Evolutionary conservation across 2,888 invertebrate genomes (phyloP), one percentile per base, ranked within the genome.

Genomic region (Ochropacha duplaris): DNA sequence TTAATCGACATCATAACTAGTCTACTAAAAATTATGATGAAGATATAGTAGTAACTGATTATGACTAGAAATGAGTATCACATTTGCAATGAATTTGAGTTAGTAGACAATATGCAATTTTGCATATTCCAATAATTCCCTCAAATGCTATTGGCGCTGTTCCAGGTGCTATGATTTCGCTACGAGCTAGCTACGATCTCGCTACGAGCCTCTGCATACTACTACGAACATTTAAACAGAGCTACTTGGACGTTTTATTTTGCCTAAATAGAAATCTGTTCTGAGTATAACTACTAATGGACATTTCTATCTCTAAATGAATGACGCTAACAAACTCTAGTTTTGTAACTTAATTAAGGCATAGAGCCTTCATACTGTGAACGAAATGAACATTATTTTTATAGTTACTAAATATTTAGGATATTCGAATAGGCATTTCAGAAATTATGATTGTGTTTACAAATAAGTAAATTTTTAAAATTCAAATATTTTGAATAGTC

Each of bases 201-300:
- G 52, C 31, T 58, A 57, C 51, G 54, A 56, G 54, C 59, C 52
- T 55, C 54, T 52, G 49, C 54, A 55, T 31, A 58, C 49, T 55
- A 34, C 55, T 44, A 54, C 50, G 49, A 50, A 19, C 54, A 54
- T 50, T 65, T 55, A 57, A 59, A 56, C 57, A 58, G 49, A 64
- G 59, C 57, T 54, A 44, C n/a, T n/a, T n/a, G n/a, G n/a, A n/a
- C 56, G 59, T 60, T 70, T 69, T 72, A 74, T 76, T 72, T 67
- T 62, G 62, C 62, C 62, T 68, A 68, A 77, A 78, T 77, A 61
- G 69, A 61, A 65, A 61, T 64, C 65, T 65, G 58, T 65, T 55
- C 58, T 54, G 49, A 69, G 60, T 62, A 71, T 68, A 63, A 60
- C 60, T 51, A 57, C 55, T 57, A 66, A 59, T 64, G 62, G 54